Base-by-base conservation (phyloP, 2,888 invertebrate genomes). In the Hirtodrosophila confusa region DNA sequence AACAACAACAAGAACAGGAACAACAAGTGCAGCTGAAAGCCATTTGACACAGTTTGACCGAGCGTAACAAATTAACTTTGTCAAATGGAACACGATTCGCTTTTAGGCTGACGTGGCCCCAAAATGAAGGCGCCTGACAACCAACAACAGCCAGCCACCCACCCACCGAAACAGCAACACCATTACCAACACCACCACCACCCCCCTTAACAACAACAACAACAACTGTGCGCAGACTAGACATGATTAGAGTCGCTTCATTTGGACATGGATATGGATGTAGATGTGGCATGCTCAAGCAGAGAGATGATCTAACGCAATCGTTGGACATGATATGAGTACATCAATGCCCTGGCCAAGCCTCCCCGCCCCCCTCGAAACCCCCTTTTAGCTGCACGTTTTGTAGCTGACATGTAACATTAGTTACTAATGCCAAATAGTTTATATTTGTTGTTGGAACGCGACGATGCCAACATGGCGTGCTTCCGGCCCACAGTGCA, bases 11-110 rank as follows among this genome's bases (percentile, higher is more conserved):
- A 41, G 36, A 60, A 60, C 47, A 62, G 31, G 24, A 61, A 58
- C 51, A 74, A 62, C 54, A 66, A 66, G 48, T 87, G 88, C 88
- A 82, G 79, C 82, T 70, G 75, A 73, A 69, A 75, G 54, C 61
- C 79, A 87, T 83, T 88, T 88, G 83, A 75, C 88, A 88, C 83
- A 88, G 83, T 84, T 86, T 86, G 83, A 66, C 77, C 88, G 67
- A 88, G 83, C 88, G 88, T 63, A 79, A 82, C 77, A 76, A 85
- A 78, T 86, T 64, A 68, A 56, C 43, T 64, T 80, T 69, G 66
- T 75, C 63, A 86, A 83, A 73, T 83, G 69, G 56, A 63, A 75
- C 66, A 80, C 67, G 67, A 56, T 67, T 49, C 48, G 64, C 69
- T 44, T 35, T 43, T 43, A 11, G 10, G 36, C 69, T 75, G 75